Evolutionary conservation across 2,888 invertebrate genomes (phyloP), one percentile per base, ranked within the genome.

Genomic region (Sturmia bella): DNA sequence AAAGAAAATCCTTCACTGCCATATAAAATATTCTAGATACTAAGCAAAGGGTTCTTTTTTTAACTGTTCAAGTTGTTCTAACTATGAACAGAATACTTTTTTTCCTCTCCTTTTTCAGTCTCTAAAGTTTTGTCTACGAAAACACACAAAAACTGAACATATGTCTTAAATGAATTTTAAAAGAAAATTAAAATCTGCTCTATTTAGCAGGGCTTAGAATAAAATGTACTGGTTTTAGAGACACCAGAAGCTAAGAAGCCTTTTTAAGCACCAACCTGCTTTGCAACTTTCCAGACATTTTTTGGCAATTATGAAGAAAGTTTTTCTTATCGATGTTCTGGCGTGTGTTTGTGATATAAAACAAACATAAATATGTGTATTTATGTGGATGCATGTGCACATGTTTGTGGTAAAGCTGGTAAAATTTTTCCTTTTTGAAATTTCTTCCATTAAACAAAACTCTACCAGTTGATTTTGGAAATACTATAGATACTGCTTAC

Each of bases 211-310:
- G 15, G 13, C 39, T 50, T 37, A 41, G 27, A 24, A 39, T 56
- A 45, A 54, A 17, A 1, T 43, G 12, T 19, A 13, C 11, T 32
- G 2, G n/a, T 17, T 27, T 15, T 7, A 41, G 50, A 64, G 70
- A 64, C 21, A 27, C 15, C 54, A 77, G 43, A 56, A 78, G 70
- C 57, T 78, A 57, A 57, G 48, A 45, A 64, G 64, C 24, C 76
- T 17, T 63, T 56, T 32, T 50, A 69, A 54, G 24, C 11, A 72
- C 41, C 19, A 50, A 11, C 15, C 39, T 57, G 50, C 72, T 56
- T 72, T 45, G 41, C 21, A 80, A 80, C 76, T 76, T 80, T 76
- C 54, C 76, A 76, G 76, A 80, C 80, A 61, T n/a, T 70, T 75
- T 70, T 64, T 56, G 50, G 19, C 24, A 52, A 32, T 48, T 15